Evolutionary conservation across 2,797 vertebrate species (phyloP), one percentile per base, ranked within the genome.

Genomic region (Gymnoscopelus microlampas): DNA sequence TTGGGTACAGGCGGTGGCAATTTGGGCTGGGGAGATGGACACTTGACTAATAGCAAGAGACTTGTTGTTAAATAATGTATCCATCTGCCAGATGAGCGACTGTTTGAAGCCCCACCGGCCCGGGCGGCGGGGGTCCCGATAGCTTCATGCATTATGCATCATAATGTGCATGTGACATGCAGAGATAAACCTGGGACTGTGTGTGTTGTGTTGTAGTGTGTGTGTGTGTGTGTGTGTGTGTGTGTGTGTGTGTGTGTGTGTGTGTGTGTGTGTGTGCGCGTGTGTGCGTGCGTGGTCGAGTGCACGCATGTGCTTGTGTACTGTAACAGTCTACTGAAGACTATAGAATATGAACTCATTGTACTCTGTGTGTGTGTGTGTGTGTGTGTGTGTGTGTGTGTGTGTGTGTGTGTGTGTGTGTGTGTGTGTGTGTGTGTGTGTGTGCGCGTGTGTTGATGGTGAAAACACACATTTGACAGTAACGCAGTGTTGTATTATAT

Each of bases 51-150:
- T 86, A 83, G 78, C 73, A 75, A 83, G 87, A 87, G 92, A 91
- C 89, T 85, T 74, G 63, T 85, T 82, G 75, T 91, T 92, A 89
- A 93, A 93, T 91, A 91, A 92, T 92, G 87, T 66, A 92, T 90
- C 80, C 60, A 85, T 90, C 89, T 91, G 90, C 89, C 89, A 84
- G 71, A 65, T 83, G 70, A 77, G 84, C 86, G 86, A 78, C 85
- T 88, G 89, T 91, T 90, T 89, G 87, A 73, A 80, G 57, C 72
- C 63, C 68, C 71, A 58, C 66, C 53, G 72, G 66, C 68, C 75
- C 63, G 63, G 74, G 65, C 62, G 53, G 66, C 14, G 69, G 71
- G 61, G 74, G 63, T 77, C 76, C 76, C 76, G 85, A 88, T 88
- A 81, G 88, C 85, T 80, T 82, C 66, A 80, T 84, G 70, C 73